phyloP scores from a whole-genome alignment of 2,113 vertebrate species.

The Urocitellus parryii region DNA sequence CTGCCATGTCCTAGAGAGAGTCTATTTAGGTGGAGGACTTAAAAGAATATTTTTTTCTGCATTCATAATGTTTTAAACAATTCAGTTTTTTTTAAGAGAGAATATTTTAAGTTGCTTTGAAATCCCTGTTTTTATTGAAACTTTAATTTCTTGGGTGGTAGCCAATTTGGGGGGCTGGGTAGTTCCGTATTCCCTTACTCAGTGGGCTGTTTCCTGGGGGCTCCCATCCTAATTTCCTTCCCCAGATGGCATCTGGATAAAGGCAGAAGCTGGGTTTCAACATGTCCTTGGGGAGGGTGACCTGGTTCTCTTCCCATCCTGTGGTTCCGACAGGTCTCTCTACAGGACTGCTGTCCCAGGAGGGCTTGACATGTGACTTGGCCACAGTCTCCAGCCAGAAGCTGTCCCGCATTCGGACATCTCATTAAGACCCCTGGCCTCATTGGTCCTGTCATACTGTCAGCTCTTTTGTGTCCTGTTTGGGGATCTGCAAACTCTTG shows the following conservation, averaged over 20 bases:
- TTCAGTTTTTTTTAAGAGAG: neutral
- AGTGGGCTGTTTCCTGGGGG: neutral
- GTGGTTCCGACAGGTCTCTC: neutral
- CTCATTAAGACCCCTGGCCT: too few species aligned
- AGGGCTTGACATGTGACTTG: neutral
- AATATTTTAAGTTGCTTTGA: conserved; percentile 24
- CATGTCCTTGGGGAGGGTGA: rapidly evolving
- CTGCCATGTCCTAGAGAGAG: conserved; percentile 51
- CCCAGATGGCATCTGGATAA: neutral
- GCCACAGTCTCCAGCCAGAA: neutral
- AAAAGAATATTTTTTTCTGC: neutral
- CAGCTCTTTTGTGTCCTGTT: neutral
- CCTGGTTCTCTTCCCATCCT: neutral
- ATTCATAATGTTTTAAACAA: conserved; percentile 26
- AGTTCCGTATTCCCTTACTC: neutral
- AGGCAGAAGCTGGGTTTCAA: neutral
- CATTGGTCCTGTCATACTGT: neutral
- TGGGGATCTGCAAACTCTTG: neutral
- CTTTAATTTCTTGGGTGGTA: neutral
- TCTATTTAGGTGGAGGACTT: conserved; percentile 52
- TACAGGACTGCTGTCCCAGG: neutral
- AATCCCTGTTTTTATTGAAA: neutral
- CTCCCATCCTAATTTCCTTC: neutral
- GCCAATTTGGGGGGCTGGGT: neutral
- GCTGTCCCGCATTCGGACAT: neutral